Conservation (phyloP, 2,888 invertebrate species). For the Sphaeridia pumilis region DNA sequence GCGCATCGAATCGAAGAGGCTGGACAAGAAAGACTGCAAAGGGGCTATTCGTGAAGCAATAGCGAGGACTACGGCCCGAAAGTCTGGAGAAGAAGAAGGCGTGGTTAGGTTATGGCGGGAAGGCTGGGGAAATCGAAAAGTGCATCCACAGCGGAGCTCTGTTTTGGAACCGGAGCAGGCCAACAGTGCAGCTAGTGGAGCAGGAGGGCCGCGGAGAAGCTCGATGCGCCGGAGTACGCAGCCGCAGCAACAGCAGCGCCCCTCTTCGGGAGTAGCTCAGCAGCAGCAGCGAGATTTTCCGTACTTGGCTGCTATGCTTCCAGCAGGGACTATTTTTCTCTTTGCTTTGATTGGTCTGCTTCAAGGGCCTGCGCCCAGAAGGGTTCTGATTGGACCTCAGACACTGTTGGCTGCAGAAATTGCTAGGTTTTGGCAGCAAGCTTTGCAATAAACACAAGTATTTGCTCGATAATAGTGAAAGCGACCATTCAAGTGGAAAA, state of each 20-base stretch:
- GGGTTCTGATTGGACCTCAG: not conserved
- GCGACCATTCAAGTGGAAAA: no score
- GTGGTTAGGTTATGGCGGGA: not conserved
- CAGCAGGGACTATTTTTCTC: not conserved
- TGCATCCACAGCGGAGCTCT: no score
- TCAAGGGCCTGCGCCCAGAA: not conserved
- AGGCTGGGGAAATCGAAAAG: no score
- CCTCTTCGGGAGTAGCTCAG: no score
- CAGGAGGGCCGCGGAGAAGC: not conserved
- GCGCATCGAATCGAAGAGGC: no score
- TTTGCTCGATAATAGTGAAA: no score
- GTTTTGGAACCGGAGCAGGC: not conserved
- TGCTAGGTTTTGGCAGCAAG: not conserved
- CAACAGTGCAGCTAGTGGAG: not conserved
- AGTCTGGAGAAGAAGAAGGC: not conserved
- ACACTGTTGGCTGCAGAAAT: not conserved
- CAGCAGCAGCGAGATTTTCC: not conserved
- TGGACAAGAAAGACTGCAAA: no score
- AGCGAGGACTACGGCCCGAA: no score
- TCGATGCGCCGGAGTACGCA: not conserved
- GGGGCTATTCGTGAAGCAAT: no score
- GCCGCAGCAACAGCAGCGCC: not conserved
- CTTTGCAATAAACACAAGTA: not conserved
- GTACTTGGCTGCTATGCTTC: not conserved
- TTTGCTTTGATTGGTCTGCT: not conserved